These are phyloP conservation scores for Pangasianodon hypophthalmus DNA, from an alignment of 2,113 vertebrate species.

Conservation along the genomic window DNA sequence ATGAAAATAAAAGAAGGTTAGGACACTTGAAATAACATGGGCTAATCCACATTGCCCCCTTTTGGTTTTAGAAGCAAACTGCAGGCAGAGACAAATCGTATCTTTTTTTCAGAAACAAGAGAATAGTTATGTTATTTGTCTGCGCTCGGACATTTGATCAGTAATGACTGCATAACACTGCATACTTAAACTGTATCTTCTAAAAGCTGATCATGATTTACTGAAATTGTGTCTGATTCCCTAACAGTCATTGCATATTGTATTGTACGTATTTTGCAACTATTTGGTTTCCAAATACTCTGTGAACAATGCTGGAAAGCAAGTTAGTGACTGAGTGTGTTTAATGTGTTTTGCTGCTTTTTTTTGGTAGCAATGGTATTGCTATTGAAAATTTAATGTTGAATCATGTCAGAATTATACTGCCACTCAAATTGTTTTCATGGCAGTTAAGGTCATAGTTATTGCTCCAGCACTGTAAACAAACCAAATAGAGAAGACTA, in stretches of 20 bases:
- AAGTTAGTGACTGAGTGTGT: neutral
- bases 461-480: conserved; percentile 45
- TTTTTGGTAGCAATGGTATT: conserved; percentile 7
- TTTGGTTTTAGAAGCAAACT: conserved; percentile 56
- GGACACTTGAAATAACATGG: conserved; percentile 4
- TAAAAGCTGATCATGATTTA: neutral
- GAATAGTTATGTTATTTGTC: neutral
- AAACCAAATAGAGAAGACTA: conserved; percentile 42
- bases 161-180: neutral
- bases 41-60: conserved; percentile 65
- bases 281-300: neutral
- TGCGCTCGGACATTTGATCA: neutral
- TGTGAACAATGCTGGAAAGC: conserved; percentile 10
- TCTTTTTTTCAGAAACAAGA: conserved; percentile 1
- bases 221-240: neutral
- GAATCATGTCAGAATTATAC: conserved; percentile 22
- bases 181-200: neutral
- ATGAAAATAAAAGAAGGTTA: conserved; percentile 40
- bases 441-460: conserved; percentile 38
- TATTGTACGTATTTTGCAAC: neutral
- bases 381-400: conserved; percentile 3
- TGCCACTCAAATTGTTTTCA: conserved; percentile 28
- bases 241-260: neutral
- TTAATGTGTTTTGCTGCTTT: conserved; percentile 24
- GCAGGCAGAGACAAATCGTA: neutral